A percentile compares a stretch with the other conserved stretches of the same genome.
These are phyloP conservation scores for Ditylenchus dipsaci DNA, from an alignment of 1,140 invertebrate species.

Conservation along the genomic window DNA sequence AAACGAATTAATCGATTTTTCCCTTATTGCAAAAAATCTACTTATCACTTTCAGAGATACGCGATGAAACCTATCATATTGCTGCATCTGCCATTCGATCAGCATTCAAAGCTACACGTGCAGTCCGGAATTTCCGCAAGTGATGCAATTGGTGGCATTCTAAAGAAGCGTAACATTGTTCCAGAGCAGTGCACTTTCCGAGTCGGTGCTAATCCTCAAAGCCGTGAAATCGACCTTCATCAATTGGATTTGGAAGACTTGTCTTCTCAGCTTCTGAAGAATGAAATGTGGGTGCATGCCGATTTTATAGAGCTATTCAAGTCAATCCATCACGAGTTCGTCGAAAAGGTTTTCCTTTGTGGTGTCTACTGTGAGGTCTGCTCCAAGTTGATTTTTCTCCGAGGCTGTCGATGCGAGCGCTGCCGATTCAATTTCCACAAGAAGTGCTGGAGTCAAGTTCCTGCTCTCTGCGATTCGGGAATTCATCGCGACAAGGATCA, in stretches of 20 bases:
- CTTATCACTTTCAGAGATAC: too few species aligned
- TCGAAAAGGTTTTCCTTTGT: constrained; percentile 39
- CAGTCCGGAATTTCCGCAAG: constrained; percentile 35
- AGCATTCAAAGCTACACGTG: constrained; percentile 43
- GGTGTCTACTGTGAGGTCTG: constrained; percentile 42
- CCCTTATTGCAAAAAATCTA: too few species aligned
- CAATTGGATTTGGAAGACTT: constrained; percentile 27
- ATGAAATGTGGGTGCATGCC: constrained; percentile 22
- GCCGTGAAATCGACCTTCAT: constrained; percentile 38
- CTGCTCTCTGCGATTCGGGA: constrained; percentile 44
- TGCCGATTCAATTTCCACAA: constrained; percentile 43
- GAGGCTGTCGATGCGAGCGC: constrained; percentile 33
- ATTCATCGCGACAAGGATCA: constrained; percentile 79
- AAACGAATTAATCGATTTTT: too few species aligned
- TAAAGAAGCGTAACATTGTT: constrained; percentile 46
- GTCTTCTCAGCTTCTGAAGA: constrained; percentile 19
- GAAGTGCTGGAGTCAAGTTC: constrained; percentile 45
- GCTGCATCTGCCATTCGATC: constrained; percentile 43
- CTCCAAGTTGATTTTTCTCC: constrained; percentile 31
- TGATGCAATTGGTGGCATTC: constrained; percentile 37
- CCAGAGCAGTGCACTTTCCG: constrained; percentile 43
- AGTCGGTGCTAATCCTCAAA: constrained; percentile 35
- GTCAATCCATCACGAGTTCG: constrained; percentile 41
- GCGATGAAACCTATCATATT: constrained; percentile 28
- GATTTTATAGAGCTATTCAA: constrained; percentile 44